Conservation (phyloP, 1,140 invertebrate genomes). For the silkworm (Bombyx mori) region ASM3026992v2 NC_085111.1:8415501-8416000, state of each 20-base stretch:
- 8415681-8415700: constrained; percentile 30
- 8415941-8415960: neutral
- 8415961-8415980: too few species aligned
- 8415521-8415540: too few species aligned
- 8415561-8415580: neutral
- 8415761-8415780: constrained; percentile 20
- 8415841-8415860: constrained; percentile 20
- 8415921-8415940: constrained; percentile 1
- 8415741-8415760: constrained; percentile 29
- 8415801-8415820: constrained; percentile 50
- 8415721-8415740: constrained; percentile 31
- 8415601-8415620: constrained; percentile 24
- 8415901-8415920: neutral
- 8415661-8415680: constrained; percentile 24
- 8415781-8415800: constrained; percentile 26
- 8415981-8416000: too few species aligned
- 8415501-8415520: neutral
- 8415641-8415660: constrained; percentile 21
- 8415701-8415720: constrained; percentile 29
- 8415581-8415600: neutral
- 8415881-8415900: neutral
- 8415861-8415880: constrained; percentile 12
- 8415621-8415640: constrained; percentile 14
- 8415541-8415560: neutral
- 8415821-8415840: constrained; percentile 19